Percentiles rank a stretch among this genome's conserved stretches.
Evolutionary conservation across 2,113 vertebrate species (phyloP).

Genomic region (Leptobrachium leishanense): DNA sequence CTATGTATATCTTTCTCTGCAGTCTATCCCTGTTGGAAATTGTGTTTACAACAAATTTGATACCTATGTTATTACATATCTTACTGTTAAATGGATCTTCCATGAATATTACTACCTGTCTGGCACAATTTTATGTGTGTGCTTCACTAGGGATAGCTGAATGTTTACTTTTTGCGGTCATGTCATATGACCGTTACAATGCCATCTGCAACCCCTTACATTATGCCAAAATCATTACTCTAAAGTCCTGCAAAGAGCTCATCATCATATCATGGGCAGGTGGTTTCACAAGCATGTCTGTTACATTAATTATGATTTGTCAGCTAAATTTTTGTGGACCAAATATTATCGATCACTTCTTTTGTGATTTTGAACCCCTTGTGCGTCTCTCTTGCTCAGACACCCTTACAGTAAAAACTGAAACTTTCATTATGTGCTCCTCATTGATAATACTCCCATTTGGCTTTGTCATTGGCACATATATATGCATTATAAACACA

Average conservation of each 20-base stretch:
- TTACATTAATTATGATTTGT: not conserved
- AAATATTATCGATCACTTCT: slow-evolving; percentile 9
- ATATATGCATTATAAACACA: slow-evolving; percentile 36
- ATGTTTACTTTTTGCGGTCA: slow-evolving; percentile 5
- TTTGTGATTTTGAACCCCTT: slow-evolving; percentile 34
- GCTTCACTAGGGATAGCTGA: slow-evolving; percentile 11
- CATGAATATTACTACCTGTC: not conserved
- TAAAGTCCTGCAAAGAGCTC: not conserved
- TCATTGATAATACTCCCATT: slow-evolving; percentile 49
- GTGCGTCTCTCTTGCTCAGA: slow-evolving; percentile 51
- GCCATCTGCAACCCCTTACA: slow-evolving; percentile 30
- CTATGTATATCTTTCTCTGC: slow-evolving; percentile 24
- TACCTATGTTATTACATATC: slow-evolving; percentile 7
- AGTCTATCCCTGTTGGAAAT: slow-evolving; percentile 23
- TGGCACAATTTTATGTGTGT: slow-evolving; percentile 11
- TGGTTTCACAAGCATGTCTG: not conserved
- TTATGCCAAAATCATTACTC: slow-evolving; percentile 6
- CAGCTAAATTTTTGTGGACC: slow-evolving; percentile 27
- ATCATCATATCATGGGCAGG: slow-evolving; percentile 1
- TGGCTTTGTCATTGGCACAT: slow-evolving; percentile 50
- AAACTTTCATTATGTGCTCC: slow-evolving; percentile 37
- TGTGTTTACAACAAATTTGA: slow-evolving; percentile 6
- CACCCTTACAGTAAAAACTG: slow-evolving; percentile 35
- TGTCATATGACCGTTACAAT: slow-evolving; percentile 35
- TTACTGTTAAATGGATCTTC: not conserved